A percentile compares a stretch with the other conserved stretches of the same genome.
These are phyloP conservation scores for Brenthis daphne DNA, from an alignment of 2,888 invertebrate genomes.

Conservation along the genomic window DNA sequence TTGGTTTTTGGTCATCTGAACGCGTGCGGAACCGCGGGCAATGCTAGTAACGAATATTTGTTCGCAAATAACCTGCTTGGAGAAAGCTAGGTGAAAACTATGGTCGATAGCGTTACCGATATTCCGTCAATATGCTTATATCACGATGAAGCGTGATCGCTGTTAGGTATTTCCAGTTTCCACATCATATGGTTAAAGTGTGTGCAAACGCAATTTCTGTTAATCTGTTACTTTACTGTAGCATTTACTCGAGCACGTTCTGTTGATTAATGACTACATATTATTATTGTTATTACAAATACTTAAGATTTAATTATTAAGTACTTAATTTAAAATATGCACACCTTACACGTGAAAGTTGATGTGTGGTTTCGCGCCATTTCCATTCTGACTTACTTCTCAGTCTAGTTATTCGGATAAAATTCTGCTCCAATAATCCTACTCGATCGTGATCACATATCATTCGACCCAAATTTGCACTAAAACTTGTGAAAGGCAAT, in stretches of 20 bases:
- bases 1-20: too few species aligned
- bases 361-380: slow-evolving; percentile 63
- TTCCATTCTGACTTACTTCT: slow-evolving; percentile 65
- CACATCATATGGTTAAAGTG: slow-evolving; percentile 59
- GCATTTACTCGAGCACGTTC: slow-evolving; percentile 51
- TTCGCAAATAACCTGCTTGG: slow-evolving; percentile 3
- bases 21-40: too few species aligned
- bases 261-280: slow-evolving; percentile 5
- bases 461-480: slow-evolving; percentile 67
- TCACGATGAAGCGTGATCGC: slow-evolving; percentile 44
- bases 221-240: slow-evolving; percentile 57
- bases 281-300: background rate
- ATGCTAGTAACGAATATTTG: slow-evolving; percentile 1
- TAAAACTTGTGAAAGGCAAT: slow-evolving; percentile 67
- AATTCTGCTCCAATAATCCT: slow-evolving; percentile 74
- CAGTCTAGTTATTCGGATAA: slow-evolving; percentile 71
- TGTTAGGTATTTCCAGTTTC: slow-evolving; percentile 62
- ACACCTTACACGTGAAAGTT: slow-evolving; percentile 57
- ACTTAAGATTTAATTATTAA: slow-evolving; percentile 26
- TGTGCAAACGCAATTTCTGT: slow-evolving; percentile 44
- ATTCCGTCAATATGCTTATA: slow-evolving; percentile 40
- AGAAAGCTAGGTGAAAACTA: slow-evolving; percentile 17
- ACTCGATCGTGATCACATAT: slow-evolving; percentile 71
- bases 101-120: slow-evolving; percentile 22
- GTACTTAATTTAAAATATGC: slow-evolving; percentile 29